phyloP scores from a whole-genome alignment of 2,888 invertebrate genomes.

The Tethea ocularis region DNA sequence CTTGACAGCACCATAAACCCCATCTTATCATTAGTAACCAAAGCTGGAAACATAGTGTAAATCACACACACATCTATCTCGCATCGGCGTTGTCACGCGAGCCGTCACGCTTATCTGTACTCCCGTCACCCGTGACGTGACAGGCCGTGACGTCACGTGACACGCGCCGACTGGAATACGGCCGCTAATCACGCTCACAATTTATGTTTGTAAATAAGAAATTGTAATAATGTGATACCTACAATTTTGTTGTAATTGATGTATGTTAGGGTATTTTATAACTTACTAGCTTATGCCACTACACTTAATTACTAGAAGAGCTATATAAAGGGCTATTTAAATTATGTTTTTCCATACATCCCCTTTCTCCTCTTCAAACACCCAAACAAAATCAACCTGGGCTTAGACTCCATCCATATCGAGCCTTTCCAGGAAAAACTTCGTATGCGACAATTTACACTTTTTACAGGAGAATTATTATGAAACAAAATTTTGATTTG shows the following conservation, averaged over 20 bases:
- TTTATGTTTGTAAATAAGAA: slow-evolving; percentile 14
- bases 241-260: neutral
- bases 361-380: too few species aligned
- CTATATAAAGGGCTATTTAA: too few species aligned
- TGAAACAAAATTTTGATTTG: too few species aligned
- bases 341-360: too few species aligned
- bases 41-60: slow-evolving; percentile 26
- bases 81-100: slow-evolving; percentile 22
- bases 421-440: too few species aligned
- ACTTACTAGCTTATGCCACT: too few species aligned
- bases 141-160: slow-evolving; percentile 8
- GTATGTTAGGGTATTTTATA: too few species aligned
- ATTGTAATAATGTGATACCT: neutral
- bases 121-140: slow-evolving; percentile 12
- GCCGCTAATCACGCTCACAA: slow-evolving; percentile 15
- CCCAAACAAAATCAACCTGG: too few species aligned
- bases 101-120: slow-evolving; percentile 14
- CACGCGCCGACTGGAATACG: slow-evolving; percentile 13
- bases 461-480: too few species aligned
- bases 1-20: slow-evolving; percentile 15
- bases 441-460: too few species aligned
- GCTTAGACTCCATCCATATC: too few species aligned
- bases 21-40: slow-evolving; percentile 19
- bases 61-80: slow-evolving; percentile 19
- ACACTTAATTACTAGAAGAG: too few species aligned